phyloP scores from a whole-genome alignment of 2,888 invertebrate genomes.

The Lasioglossum zephyrum region DNA sequence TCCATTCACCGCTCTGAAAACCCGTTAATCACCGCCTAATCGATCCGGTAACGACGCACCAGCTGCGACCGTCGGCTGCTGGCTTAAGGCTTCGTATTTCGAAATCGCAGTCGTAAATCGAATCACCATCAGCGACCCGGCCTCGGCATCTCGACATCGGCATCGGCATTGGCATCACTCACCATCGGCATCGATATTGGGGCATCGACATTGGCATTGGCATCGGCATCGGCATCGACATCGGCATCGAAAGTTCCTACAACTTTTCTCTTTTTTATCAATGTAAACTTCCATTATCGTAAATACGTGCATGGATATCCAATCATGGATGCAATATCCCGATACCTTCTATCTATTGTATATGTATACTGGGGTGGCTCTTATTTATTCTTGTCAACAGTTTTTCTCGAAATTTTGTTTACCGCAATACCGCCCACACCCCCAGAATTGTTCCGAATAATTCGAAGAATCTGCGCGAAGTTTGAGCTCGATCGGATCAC shows the following conservation, averaged over 20 bases:
- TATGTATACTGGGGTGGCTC: neutral
- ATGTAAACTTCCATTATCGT: neutral
- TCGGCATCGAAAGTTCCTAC: constrained; percentile 6
- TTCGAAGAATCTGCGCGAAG: too few relatives aligned
- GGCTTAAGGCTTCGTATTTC: neutral
- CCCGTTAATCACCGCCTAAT: neutral
- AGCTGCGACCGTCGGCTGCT: neutral
- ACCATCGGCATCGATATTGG: neutral
- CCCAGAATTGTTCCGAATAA: too few relatives aligned
- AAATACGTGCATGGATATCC: constrained; percentile 5
- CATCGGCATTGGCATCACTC: neutral
- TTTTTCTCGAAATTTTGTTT: too few relatives aligned
- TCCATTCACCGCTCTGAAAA: neutral
- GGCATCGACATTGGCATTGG: neutral
- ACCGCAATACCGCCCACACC: too few relatives aligned
- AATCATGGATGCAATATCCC: neutral
- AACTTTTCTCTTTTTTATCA: neutral
- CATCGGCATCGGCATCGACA: neutral
- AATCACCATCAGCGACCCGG: neutral
- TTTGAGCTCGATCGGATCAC: too few relatives aligned
- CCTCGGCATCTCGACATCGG: neutral
- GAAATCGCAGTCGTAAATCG: neutral
- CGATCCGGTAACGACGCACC: neutral
- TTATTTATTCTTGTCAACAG: too few relatives aligned
- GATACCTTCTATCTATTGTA: neutral